These are phyloP conservation scores for Talpa occidentalis DNA, from an alignment of 2,113 vertebrate species.

Conservation along the genomic window DNA sequence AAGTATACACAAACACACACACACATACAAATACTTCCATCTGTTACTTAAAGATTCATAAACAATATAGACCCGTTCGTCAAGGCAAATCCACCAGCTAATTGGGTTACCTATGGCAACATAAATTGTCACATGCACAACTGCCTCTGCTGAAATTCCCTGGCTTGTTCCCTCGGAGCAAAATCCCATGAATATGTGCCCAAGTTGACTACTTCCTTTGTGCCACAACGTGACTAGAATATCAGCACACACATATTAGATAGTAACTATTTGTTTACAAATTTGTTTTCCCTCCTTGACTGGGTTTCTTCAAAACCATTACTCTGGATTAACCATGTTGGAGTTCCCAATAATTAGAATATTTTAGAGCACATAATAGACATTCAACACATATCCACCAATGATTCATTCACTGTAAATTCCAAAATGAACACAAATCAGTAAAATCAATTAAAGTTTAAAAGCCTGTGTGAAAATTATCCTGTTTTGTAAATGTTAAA, in stretches of 20 bases:
- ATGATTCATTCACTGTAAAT: not conserved
- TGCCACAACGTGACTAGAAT: not conserved
- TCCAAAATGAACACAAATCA: not conserved
- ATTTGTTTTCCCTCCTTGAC: not conserved
- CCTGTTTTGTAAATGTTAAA: not conserved
- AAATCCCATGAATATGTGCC: not conserved
- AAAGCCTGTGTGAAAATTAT: not conserved
- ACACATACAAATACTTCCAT: not conserved
- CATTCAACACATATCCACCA: not conserved
- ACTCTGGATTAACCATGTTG: not conserved
- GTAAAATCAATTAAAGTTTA: not conserved
- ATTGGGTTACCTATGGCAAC: not conserved
- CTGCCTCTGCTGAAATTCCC: not conserved
- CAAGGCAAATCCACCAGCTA: not conserved
- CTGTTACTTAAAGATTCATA: not conserved
- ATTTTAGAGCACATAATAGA: not conserved
- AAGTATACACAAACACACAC: not conserved
- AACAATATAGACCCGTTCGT: not conserved
- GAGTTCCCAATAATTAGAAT: not conserved
- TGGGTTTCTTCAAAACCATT: not conserved
- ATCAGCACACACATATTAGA: not conserved
- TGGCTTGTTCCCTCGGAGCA: not conserved
- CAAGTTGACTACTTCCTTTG: not conserved
- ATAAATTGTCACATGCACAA: not conserved
- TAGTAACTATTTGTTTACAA: not conserved